Percentiles rank a stretch among this genome's conserved stretches.
Conservation (phyloP, 1,140 invertebrate genomes). For the Phenacoccus solenopsis region DNA sequence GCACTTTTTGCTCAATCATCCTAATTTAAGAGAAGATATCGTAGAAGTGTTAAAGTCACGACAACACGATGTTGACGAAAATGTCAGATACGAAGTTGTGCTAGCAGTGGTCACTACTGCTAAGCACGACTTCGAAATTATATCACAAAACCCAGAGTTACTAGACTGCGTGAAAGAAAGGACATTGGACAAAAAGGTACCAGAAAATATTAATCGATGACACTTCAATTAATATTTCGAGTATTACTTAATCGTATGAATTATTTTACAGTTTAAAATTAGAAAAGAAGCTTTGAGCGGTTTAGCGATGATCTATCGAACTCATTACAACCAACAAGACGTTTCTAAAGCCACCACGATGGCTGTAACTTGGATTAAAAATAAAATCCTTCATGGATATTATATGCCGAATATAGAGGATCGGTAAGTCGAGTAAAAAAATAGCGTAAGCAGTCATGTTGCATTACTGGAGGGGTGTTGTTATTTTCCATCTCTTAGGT, state of each 20-base stretch:
- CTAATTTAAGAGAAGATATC: slow-evolving; percentile 78
- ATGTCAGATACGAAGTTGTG: slow-evolving; percentile 85
- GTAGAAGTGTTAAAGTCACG: slow-evolving; percentile 74
- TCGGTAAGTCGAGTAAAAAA: no score
- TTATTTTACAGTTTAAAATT: slow-evolving; percentile 67
- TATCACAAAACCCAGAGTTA: slow-evolving; percentile 79
- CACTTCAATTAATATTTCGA: no score
- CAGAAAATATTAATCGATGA: slow-evolving; percentile 17
- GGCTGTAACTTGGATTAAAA: slow-evolving; percentile 91
- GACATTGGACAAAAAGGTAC: slow-evolving; percentile 84
- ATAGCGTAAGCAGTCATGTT: no score
- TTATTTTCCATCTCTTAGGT: not conserved
- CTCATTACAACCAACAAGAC: slow-evolving; percentile 69
- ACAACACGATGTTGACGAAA: slow-evolving; percentile 90
- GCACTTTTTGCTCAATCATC: slow-evolving; percentile 92
- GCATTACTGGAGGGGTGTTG: not conserved
- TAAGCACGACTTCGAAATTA: slow-evolving; percentile 79
- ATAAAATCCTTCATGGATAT: slow-evolving; percentile 90
- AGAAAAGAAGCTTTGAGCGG: slow-evolving; percentile 88
- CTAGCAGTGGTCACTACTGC: slow-evolving; percentile 92
- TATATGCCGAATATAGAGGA: slow-evolving; percentile 67
- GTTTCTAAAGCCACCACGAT: slow-evolving; percentile 74
- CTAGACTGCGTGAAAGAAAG: slow-evolving; percentile 89
- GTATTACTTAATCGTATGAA: not conserved
- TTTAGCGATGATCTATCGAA: slow-evolving; percentile 86